Base-by-base conservation (phyloP, 2,113 vertebrate genomes). In the Microcebus griseorufus region DNA sequence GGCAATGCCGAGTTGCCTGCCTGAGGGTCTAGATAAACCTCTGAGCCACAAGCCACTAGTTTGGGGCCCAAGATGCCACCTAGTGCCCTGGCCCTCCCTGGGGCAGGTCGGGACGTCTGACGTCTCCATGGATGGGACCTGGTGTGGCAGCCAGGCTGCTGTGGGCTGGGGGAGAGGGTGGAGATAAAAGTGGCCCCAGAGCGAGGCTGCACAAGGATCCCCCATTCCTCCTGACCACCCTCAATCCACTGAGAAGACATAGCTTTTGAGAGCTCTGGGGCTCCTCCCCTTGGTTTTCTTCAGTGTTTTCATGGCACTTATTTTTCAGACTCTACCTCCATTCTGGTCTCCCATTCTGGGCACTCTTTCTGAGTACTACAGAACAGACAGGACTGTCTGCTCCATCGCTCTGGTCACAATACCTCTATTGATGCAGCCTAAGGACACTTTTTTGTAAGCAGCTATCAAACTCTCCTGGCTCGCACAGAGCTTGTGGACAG, bases 21-120 rank as follows among this genome's bases (percentile, higher is more conserved):
- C 51, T 20, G 72, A 86, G 94, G 62, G 34, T 98, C 90, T 85
- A 73, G 85, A 83, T 97, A 97, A 90, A 55, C 48, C 90, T 84
- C 55, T 42, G 70, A 95, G 97, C 94, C 62, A 55, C 96, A 90
- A 95, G 69, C 64, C 23, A 48, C 42, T 34, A 27, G 8, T 14
- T 51, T 48, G 53, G 48, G 37, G 4, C 29, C 2, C 4, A 14
- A 51, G 82, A 90, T 22, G 53, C 85, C 78, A 34, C 37, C 58
- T 78, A 42, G 55, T 60, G 53, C 69, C 37, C 25, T 58, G 32
- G n/a, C 51, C 17, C 42, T 90, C 42, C n/a, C 5, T 7, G 34
- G 76, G 55, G 25, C 37, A 13, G 2, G 32, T n/a, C 5, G 2
- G 88, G 51, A 81, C 14, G 39, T 25, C 96, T 34, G 51, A 55